Evolutionary conservation across 2,113 vertebrate genomes (phyloP).

Genomic region (Chlorodrepanis virens): DNA sequence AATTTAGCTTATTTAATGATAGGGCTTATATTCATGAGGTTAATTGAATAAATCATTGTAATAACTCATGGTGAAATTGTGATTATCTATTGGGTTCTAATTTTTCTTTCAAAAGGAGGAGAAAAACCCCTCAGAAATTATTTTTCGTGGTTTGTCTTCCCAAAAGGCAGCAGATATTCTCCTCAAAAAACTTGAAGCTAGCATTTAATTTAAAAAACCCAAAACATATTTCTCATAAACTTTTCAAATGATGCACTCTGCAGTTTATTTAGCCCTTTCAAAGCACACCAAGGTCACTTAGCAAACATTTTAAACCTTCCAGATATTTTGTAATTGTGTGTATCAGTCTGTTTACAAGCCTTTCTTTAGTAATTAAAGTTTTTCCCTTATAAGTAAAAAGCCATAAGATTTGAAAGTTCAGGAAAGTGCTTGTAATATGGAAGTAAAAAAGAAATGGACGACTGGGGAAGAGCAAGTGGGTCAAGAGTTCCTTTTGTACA

Average conservation of each 20-base stretch:
- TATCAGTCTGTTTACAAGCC: not conserved
- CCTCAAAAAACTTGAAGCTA: not conserved
- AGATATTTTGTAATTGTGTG: not conserved
- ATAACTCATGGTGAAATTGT: conserved; percentile 69
- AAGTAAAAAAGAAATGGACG: not conserved
- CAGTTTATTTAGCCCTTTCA: not conserved
- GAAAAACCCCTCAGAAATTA: not conserved
- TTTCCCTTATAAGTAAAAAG: not conserved
- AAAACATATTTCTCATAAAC: not conserved
- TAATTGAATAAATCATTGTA: conserved; percentile 80
- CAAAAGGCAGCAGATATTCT: not conserved
- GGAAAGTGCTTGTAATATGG: not conserved
- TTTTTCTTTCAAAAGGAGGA: conserved; percentile 54
- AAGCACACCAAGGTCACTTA: not conserved
- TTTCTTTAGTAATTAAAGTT: not conserved
- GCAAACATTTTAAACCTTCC: not conserved
- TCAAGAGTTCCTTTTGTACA: not conserved
- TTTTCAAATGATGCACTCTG: not conserved
- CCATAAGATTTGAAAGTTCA: not conserved
- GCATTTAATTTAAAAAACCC: not conserved
- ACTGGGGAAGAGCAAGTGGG: not conserved
- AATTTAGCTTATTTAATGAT: conserved; percentile 75
- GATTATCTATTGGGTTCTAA: conserved; percentile 67
- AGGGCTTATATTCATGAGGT: conserved; percentile 67
- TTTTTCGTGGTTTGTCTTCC: conserved; percentile 43